Evolutionary conservation across 1,140 invertebrate species (phyloP), one percentile per base, ranked within the genome.

Genomic region (Microplitis mediator): DNA sequence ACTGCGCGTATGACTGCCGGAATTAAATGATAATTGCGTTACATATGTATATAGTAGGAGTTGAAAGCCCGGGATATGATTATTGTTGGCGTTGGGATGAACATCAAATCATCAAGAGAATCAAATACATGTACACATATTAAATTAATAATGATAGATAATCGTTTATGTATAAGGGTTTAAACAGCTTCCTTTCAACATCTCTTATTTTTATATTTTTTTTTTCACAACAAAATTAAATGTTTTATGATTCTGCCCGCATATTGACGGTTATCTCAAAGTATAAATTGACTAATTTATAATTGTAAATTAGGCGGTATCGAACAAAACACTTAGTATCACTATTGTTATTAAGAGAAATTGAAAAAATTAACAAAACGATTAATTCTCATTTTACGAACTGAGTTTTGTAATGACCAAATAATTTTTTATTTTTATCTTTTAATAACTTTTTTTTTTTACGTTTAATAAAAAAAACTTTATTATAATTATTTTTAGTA

Each of bases 11-110:
- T 77, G 79, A 79, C 80, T 76, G 79, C 80, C 83, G 82, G 82
- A 87, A 86, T 86, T 86, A 86, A 86, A 84, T 86, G 85, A 86
- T 86, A 84, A 81, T 83, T 85, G 77, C 80, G 81, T 85, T 86
- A 85, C 82, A 81, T 79, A 76, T 51, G 62, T 56, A 31, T 16
- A 45, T 65, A 50, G 60, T 62, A 62, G 60, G 64, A 32, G 52
- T 4, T 60, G 51, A 5, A 13, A 32, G 1, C 58, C 34, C 4
- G 31, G 32, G 52, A 54, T 16, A 34, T 8, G 9, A 36, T 50
- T 73, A 60, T 69, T 56, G 74, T 51, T 50, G 72, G 52, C 63
- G 31, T 4, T 54, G n/a, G 52, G 72, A 74, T 76, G 73, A 73
- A 74, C 71, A 74, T 58, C 56, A 78, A 76, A 68, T 70, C 69